A percentile compares a stretch with the other conserved stretches of the same genome.
Evolutionary conservation across 2,113 vertebrate genomes (phyloP).

Genomic region (Lepidothrix coronata): DNA sequence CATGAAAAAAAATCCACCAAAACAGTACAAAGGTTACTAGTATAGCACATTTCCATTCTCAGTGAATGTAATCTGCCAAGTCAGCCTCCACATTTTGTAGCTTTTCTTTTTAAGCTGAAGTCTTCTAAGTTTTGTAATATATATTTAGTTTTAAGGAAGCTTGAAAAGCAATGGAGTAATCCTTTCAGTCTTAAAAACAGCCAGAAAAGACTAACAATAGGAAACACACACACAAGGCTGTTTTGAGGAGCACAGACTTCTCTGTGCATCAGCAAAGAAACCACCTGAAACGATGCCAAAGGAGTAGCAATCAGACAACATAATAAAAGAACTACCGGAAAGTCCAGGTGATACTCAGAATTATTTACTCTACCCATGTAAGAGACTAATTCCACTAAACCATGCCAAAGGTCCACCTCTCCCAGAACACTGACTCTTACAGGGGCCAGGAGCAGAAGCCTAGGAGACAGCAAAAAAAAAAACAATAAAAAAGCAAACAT

Average conservation of each 20-base stretch:
- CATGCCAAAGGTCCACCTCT: background rate
- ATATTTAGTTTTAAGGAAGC: background rate
- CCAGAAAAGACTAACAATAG: background rate
- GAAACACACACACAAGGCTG: background rate
- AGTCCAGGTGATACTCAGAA: background rate
- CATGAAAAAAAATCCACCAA: background rate
- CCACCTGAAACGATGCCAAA: background rate
- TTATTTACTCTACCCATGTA: background rate
- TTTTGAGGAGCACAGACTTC: background rate
- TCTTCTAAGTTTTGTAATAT: background rate
- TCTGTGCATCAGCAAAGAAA: background rate
- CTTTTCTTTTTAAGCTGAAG: background rate
- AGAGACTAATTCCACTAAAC: background rate
- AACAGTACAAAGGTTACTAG: background rate
- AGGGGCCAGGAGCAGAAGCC: background rate
- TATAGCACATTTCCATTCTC: background rate
- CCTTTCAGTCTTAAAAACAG: background rate
- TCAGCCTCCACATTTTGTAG: background rate
- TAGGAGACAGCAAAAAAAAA: background rate
- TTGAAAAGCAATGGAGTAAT: background rate
- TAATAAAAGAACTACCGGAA: background rate
- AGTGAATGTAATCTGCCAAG: background rate
- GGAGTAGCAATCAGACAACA: background rate
- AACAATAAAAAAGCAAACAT: accelerated
- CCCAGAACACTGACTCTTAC: background rate